Evolutionary conservation across 2,113 vertebrate species (phyloP).

Genomic region (Dasyprocta punctata): DNA sequence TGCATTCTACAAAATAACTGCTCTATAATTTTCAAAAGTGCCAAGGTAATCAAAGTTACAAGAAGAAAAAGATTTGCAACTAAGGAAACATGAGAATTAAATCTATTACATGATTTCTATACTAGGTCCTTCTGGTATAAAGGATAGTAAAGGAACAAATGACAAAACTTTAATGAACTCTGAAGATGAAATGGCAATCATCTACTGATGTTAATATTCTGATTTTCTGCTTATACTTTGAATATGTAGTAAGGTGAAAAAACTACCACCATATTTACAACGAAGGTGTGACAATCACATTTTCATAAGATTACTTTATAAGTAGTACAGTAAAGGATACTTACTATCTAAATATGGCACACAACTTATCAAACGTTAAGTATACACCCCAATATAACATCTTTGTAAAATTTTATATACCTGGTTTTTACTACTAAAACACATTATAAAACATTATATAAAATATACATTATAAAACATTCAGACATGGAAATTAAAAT

Average conservation of each 20-base stretch:
- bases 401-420: not conserved
- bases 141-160: not conserved
- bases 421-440: not conserved
- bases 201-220: not conserved
- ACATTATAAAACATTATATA: not conserved
- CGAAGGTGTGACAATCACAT: not conserved
- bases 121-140: not conserved
- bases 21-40: not conserved
- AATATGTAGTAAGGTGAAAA: not conserved
- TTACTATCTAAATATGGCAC: not conserved
- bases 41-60: not conserved
- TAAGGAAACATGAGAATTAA: not conserved
- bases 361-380: not conserved
- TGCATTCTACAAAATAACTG: not conserved
- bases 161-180: not conserved
- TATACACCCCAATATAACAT: not conserved
- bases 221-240: not conserved
- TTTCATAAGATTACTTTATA: not conserved
- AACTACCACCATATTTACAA: not conserved
- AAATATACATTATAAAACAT: not conserved
- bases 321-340: not conserved
- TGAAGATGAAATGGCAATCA: not conserved
- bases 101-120: not conserved
- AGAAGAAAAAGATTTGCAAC: not conserved
- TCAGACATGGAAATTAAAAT: not conserved